Evolutionary conservation across 2,888 invertebrate species (phyloP).

Genomic region (Conops quadrifasciatus): DNA sequence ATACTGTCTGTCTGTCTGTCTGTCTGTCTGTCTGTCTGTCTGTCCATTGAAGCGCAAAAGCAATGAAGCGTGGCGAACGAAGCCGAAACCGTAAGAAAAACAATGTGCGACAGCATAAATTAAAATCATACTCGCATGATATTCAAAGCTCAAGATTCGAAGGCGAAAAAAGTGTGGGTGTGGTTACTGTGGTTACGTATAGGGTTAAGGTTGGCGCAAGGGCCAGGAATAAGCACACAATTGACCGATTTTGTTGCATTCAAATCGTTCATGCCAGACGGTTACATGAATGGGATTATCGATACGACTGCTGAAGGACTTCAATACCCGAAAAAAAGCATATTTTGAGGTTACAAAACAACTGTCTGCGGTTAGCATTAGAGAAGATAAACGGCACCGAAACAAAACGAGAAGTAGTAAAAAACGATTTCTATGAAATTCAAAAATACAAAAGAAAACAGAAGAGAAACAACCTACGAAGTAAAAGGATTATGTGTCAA

Average conservation of each 20-base stretch:
- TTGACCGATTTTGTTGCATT: too few relatives aligned
- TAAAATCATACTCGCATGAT: conserved; percentile 19
- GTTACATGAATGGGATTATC: neutral
- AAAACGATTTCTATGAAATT: conserved; percentile 1
- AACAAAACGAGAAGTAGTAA: neutral
- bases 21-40: neutral
- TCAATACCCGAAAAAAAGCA: neutral
- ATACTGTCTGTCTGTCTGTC: neutral
- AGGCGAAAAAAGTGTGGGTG: neutral
- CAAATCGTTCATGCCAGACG: too few relatives aligned
- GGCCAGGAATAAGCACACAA: too few relatives aligned
- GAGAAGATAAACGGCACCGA: too few relatives aligned
- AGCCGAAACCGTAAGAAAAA: conserved; percentile 6
- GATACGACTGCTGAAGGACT: neutral
- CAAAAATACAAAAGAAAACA: neutral
- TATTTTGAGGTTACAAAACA: conserved; percentile 26
- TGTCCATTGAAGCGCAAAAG: neutral
- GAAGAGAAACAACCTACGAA: conserved; percentile 19
- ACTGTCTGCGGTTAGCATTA: conserved; percentile 29
- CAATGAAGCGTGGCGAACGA: conserved; percentile 22
- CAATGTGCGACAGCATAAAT: conserved; percentile 29
- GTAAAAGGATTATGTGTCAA: neutral
- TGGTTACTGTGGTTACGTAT: too few relatives aligned
- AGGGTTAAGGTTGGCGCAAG: too few relatives aligned
- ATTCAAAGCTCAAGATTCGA: neutral